Base-by-base conservation (phyloP, 2,797 vertebrate genomes). In the Ataeniobius toweri region DNA sequence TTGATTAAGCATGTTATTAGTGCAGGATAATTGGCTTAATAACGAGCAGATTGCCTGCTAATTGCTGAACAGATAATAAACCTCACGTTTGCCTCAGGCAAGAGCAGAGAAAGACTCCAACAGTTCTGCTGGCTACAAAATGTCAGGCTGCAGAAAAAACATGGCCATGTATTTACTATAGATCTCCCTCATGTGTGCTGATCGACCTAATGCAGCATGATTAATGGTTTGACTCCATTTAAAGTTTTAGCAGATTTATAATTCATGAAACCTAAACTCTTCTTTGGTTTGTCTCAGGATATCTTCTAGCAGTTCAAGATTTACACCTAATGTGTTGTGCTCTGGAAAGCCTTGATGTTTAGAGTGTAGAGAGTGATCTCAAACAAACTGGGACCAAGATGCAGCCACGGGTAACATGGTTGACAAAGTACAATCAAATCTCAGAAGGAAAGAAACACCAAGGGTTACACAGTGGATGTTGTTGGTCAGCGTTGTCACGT, bases 1-100 rank as follows among this genome's bases (percentile, higher is more conserved):
- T 92, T 90, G 94, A 94, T 94, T 93, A 93, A 93, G 87, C 88
- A 89, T 89, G 90, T 91, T 89, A 93, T 94, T 94, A 94, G 88
- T 85, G 83, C 78, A 71, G 87, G 83, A 88, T 94, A 93, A 93
- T 94, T 91, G 90, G 84, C 87, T 89, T 89, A 89, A 93, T 93
- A 93, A 92, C 90, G 86, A 92, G 90, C 91, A 92, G 92, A 94
- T 93, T 91, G 87, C 82, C 75, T 88, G 85, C 89, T 93, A 94
- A 93, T 93, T 93, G 85, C 88, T 75, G 85, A 88, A 80, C 87
- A 91, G 93, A 94, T 92, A 91, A 92, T 88, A 90, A 63, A 80
- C 50, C 79, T 86, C 61, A 81, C 83, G 84, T 88, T 80, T 84
- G 86, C 88, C 83, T 84, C 36, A 2, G 89, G 90, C 74, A 13